Evolutionary conservation across 2,113 vertebrate genomes (phyloP), one percentile per base, ranked within the genome.

Genomic region (Cromileptes altivelis): DNA sequence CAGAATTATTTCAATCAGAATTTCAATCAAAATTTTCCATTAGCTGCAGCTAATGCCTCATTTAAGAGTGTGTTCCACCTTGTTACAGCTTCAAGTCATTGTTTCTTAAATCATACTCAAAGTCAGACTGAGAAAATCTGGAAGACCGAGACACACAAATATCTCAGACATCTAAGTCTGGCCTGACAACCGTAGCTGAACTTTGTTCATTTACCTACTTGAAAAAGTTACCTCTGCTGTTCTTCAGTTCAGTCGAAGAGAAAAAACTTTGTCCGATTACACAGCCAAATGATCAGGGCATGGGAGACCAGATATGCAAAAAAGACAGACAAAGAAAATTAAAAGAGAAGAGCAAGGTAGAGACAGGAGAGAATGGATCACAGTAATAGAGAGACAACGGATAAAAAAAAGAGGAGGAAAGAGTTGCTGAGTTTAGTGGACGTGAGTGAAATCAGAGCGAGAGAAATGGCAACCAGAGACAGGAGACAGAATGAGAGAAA

Each of bases 381-480:
- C 13, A 19, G 27, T 21, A 30, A 70, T 27, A 37, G 25, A 64
- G 30, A 45, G 30, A 74, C 19, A 58, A 60, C 18, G 27, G 27
- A 45, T 53, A 70, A 52, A 45, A 56, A 62, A 42, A 1, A 33
- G 12, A 47, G 49, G 52, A 45, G 14, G n/a, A 18, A 62, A 68
- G 45, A 30, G 23, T 58, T 12, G 40, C 14, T 5, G 60, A 18
- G 27, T 45, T 47, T n/a, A 42, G n/a, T 50, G 13, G 17, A 58
- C 0, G 6, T 2, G 6, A 69, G 37, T 61, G 25, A 68, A 81
- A 68, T 82, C 70, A 65, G n/a, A 76, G 2, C 23, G 37, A 49
- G 57, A 79, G n/a, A 71, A 80, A 75, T 53, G 50, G 23, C 25
- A 78, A 56, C n/a, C 64, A 40, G 80, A 73, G 42, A 65, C 52